These are phyloP conservation scores for Leiothrix lutea DNA, from an alignment of 2,113 vertebrate species.

Conservation along the genomic window DNA sequence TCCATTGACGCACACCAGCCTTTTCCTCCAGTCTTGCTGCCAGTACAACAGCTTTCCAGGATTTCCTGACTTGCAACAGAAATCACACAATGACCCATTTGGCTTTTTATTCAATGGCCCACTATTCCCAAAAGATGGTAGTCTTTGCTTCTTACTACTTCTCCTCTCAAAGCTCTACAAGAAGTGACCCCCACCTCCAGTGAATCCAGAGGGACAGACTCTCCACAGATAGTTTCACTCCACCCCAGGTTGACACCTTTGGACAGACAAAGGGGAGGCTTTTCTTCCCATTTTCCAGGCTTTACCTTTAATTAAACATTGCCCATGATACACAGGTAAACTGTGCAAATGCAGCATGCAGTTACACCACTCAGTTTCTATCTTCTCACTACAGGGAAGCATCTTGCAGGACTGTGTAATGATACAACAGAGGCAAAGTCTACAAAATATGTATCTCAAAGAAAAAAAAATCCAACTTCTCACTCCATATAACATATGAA, in stretches of 20 bases:
- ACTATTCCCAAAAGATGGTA: background rate
- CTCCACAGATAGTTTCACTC: background rate
- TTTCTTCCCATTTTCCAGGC: background rate
- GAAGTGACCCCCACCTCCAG: background rate
- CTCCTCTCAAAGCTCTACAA: background rate
- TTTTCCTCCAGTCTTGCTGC: background rate
- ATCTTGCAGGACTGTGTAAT: background rate
- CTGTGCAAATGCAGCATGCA: background rate
- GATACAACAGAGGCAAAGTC: background rate
- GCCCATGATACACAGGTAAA: background rate
- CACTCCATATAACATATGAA: background rate
- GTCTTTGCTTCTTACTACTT: background rate
- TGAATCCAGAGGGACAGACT: background rate
- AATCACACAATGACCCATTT: background rate
- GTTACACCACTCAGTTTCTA: background rate
- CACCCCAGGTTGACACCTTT: rapidly evolving
- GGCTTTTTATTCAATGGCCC: background rate
- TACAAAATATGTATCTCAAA: rapidly evolving
- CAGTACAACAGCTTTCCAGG: background rate
- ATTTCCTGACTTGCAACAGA: background rate
- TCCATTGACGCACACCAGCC: background rate
- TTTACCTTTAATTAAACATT: background rate
- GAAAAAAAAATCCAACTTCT: background rate
- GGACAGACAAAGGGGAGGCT: rapidly evolving
- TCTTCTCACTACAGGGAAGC: background rate